A percentile compares a stretch with the other conserved stretches of the same genome.
Conservation (phyloP, 2,113 vertebrate genomes). For the Cryptomyrus ogoouensis region DNA sequence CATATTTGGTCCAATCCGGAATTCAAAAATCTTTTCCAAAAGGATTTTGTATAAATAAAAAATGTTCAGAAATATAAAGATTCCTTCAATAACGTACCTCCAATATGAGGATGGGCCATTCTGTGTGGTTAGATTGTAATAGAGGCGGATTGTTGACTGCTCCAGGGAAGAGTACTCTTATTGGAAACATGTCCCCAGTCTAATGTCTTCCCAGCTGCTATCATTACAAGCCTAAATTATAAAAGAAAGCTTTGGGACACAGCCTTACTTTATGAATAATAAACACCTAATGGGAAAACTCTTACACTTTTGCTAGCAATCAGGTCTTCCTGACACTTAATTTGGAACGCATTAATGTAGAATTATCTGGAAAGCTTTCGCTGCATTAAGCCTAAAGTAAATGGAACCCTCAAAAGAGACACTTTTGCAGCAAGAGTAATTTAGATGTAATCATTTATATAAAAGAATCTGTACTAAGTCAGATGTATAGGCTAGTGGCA, state of each 20-base stretch:
- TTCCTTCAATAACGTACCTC: slow-evolving; percentile 2
- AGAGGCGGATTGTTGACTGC: slow-evolving; percentile 16
- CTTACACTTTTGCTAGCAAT: slow-evolving; percentile 16
- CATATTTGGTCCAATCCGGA: neutral
- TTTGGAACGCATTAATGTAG: slow-evolving; percentile 14
- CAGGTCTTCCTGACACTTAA: slow-evolving; percentile 16
- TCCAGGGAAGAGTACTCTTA: slow-evolving; percentile 7
- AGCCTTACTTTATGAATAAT: slow-evolving; percentile 19
- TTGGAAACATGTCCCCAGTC: slow-evolving; percentile 17
- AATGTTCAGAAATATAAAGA: slow-evolving; percentile 17
- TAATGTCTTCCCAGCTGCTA: slow-evolving; percentile 19
- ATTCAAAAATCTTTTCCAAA: neutral
- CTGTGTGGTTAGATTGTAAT: slow-evolving; percentile 12
- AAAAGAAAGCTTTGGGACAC: slow-evolving; percentile 20
- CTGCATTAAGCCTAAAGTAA: slow-evolving; percentile 9
- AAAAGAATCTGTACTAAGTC: neutral
- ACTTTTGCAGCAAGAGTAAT: slow-evolving; percentile 8
- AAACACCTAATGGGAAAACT: slow-evolving; percentile 17
- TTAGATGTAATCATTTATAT: slow-evolving; percentile 10
- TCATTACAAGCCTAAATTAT: slow-evolving; percentile 21
- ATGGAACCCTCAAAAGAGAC: neutral
- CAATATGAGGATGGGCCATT: neutral
- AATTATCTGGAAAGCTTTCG: slow-evolving; percentile 11
- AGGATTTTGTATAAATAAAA: slow-evolving; percentile 15
- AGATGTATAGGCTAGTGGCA: neutral